Conservation (phyloP, 2,797 vertebrate genomes). For the Labeo calbasu region DNA sequence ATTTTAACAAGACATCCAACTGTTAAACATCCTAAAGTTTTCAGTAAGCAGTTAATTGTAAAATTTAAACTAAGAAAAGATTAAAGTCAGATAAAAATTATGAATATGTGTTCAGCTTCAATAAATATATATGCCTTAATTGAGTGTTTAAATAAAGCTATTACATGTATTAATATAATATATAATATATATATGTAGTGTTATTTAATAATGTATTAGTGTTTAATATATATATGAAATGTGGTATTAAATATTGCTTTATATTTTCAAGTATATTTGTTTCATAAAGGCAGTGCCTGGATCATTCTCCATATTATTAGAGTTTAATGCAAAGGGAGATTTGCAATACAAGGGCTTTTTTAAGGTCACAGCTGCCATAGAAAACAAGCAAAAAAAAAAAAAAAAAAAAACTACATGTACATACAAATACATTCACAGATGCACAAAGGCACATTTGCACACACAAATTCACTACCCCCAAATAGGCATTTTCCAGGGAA, state of each 20-base stretch:
- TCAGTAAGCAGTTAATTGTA: not conserved
- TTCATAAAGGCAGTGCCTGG: not conserved
- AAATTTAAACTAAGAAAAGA: no score
- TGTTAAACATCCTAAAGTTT: not conserved
- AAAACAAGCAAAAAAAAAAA: not conserved
- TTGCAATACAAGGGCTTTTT: constrained; percentile 28
- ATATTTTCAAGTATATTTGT: not conserved
- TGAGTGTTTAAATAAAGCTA: not conserved
- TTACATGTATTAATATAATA: no score
- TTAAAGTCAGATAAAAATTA: no score
- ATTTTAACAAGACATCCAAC: not conserved
- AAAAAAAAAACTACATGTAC: not conserved
- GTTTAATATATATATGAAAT: no score
- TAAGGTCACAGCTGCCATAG: constrained; percentile 52
- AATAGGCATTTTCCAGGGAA: not conserved
- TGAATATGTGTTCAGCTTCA: no score
- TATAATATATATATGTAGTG: no score
- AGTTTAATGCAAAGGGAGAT: constrained; percentile 8
- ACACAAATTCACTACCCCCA: not conserved
- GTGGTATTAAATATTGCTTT: not conserved
- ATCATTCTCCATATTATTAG: constrained; percentile 13
- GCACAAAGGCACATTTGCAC: not conserved
- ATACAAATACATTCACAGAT: not conserved
- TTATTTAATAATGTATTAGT: no score
- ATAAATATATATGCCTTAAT: no score